These are phyloP conservation scores for Phoeniculus purpureus DNA, from an alignment of 2,797 vertebrate genomes.

Conservation along the genomic window DNA sequence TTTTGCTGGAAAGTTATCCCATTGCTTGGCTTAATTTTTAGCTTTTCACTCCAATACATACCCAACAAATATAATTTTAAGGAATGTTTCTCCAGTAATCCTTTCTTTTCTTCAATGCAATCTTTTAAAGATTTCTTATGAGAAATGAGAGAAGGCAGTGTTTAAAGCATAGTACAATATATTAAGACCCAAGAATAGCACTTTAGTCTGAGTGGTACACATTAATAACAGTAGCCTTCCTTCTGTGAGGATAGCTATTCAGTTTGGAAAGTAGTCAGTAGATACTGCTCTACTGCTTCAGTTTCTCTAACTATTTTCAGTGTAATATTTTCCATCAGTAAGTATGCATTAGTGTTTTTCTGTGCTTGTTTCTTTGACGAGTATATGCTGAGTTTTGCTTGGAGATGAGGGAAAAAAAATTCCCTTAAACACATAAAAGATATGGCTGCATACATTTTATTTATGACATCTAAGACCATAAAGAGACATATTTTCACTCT, in stretches of 20 bases:
- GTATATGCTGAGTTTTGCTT: neutral
- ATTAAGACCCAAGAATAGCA: neutral
- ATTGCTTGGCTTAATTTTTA: neutral
- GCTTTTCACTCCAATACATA: neutral
- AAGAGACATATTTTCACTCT: neutral
- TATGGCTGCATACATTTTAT: neutral
- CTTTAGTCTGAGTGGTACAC: neutral
- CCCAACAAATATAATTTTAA: constrained; percentile 6
- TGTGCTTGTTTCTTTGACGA: neutral
- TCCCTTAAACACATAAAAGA: neutral
- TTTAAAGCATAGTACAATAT: neutral
- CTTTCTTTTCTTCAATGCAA: neutral
- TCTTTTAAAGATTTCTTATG: constrained; percentile 1
- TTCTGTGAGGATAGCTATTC: constrained; percentile 35
- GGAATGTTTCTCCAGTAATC: neutral
- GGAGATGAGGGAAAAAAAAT: neutral
- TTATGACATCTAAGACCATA: neutral
- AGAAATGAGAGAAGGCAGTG: neutral
- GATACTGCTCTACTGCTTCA: neutral
- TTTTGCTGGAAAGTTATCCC: neutral
- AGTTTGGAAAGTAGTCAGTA: neutral
- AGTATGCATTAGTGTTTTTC: neutral
- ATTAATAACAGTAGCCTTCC: constrained; percentile 36
- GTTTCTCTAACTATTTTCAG: neutral
- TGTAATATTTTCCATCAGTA: neutral